A percentile compares a stretch with the other conserved stretches of the same genome.
These are phyloP conservation scores for Trachymyrmex cornetzi DNA, from an alignment of 1,140 invertebrate genomes.

Conservation along the genomic window DNA sequence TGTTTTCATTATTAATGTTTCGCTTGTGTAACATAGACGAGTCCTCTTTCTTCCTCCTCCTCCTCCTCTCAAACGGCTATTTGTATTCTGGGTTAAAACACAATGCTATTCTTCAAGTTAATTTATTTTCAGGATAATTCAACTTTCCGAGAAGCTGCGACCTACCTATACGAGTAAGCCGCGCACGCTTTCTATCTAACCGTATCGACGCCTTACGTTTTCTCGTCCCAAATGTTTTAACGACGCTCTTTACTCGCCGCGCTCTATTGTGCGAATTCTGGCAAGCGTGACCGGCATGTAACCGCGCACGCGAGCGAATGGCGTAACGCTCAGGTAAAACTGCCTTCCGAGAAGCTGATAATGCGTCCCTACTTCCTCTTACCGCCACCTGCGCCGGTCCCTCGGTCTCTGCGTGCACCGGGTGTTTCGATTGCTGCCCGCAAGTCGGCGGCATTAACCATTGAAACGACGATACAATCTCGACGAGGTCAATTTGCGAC, in stretches of 20 bases:
- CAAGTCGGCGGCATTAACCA: neutral
- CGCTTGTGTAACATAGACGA: neutral
- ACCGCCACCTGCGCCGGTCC: constrained; percentile 3
- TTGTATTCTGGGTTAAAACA: constrained; percentile 8
- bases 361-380: constrained; percentile 22
- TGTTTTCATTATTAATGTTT: constrained; percentile 15
- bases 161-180: neutral
- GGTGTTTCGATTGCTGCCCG: constrained; percentile 19
- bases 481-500: constrained; percentile 21
- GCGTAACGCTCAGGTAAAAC: constrained; percentile 51
- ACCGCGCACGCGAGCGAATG: constrained; percentile 28
- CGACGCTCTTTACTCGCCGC: constrained; percentile 6
- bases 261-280: constrained; percentile 58
- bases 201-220: constrained; percentile 13
- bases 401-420: constrained; percentile 28
- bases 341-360: constrained; percentile 65
- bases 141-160: constrained; percentile 13
- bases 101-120: neutral
- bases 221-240: constrained; percentile 52
- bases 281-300: constrained; percentile 54
- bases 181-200: constrained; percentile 14
- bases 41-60: neutral
- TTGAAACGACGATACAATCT: constrained; percentile 9
- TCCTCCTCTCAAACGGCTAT: neutral
- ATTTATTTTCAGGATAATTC: constrained; percentile 25